Conservation (phyloP, 1,140 invertebrate genomes). For the Camponotus pennsylvanicus region DNA sequence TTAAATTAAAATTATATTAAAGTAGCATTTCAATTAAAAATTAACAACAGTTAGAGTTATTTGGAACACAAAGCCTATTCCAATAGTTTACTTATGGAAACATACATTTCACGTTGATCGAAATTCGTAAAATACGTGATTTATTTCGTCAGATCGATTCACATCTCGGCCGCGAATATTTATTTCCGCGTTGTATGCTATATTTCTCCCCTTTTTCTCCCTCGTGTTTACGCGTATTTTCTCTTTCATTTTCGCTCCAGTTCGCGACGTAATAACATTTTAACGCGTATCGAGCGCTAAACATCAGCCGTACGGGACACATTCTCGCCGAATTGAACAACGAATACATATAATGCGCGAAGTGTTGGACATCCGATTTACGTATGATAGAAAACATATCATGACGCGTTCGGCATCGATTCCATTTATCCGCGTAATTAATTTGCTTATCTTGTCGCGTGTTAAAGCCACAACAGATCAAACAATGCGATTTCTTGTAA, state of each 20-base stretch:
- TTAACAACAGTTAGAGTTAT: neutral
- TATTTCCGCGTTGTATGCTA: conserved; percentile 29
- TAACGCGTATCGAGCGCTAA: conserved; percentile 29
- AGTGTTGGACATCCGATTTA: conserved; percentile 26
- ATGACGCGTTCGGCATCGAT: neutral
- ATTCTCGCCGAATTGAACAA: conserved; percentile 12
- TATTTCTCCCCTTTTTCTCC: neutral
- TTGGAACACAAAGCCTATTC: neutral
- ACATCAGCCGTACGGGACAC: conserved; percentile 22
- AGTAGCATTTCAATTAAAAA: neutral
- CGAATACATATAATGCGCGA: conserved; percentile 24
- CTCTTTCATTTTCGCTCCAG: conserved; percentile 23
- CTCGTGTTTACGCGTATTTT: conserved; percentile 27
- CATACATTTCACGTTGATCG: neutral
- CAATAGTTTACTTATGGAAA: neutral
- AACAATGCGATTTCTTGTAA: neutral
- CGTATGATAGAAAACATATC: conserved; percentile 17
- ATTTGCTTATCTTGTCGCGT: conserved; percentile 7
- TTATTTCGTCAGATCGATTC: conserved; percentile 30
- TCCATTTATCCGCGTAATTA: conserved; percentile 9
- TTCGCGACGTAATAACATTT: conserved; percentile 48
- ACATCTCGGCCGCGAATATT: conserved; percentile 45
- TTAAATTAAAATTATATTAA: neutral
- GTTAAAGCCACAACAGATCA: neutral
- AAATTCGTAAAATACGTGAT: neutral